Conservation (phyloP, 2,797 vertebrate genomes). For the Scarus forsteni region DNA sequence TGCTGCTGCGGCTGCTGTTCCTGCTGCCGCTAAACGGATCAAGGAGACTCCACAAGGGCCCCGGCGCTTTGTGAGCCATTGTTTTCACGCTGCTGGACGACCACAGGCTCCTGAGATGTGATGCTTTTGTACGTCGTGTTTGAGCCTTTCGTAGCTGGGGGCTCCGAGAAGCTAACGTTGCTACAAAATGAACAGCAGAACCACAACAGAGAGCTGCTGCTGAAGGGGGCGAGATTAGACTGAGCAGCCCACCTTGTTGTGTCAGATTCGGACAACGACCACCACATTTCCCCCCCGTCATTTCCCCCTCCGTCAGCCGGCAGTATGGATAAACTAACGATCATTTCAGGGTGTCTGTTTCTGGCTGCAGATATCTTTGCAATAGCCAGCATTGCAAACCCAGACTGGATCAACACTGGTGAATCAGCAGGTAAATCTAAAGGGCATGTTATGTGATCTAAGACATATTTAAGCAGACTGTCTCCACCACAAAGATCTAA, state of each 20-base stretch:
- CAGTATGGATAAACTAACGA: conserved; percentile 98
- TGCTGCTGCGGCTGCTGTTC: conserved; percentile 50
- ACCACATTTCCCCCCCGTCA: conserved; percentile 17
- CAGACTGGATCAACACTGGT: conserved; percentile 99
- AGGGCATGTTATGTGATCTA: conserved; percentile 4
- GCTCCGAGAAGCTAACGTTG: conserved; percentile 66
- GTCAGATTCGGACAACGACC: conserved; percentile 54
- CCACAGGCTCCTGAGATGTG: conserved; percentile 71
- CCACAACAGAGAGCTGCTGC: conserved; percentile 61
- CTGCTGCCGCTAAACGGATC: conserved; percentile 69
- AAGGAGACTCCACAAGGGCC: conserved; percentile 62
- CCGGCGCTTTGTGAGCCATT: conserved; percentile 40
- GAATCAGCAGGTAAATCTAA: conserved; percentile 92
- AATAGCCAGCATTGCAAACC: conserved; percentile 98
- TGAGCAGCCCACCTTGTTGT: conserved; percentile 63
- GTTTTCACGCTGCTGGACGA: conserved; percentile 40
- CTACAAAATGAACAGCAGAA: conserved; percentile 75
- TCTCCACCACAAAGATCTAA: conserved; percentile 43
- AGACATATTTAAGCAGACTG: conserved; percentile 11
- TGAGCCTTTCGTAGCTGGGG: conserved; percentile 65
- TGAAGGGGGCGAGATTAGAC: conserved; percentile 81
- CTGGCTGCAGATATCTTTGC: conserved; percentile 99
- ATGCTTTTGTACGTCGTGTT: conserved; percentile 59
- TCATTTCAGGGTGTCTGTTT: conserved; percentile 99
- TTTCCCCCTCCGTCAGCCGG: conserved; percentile 41